Evolutionary conservation across 2,888 invertebrate species (phyloP).

Genomic region (Ichneumon xanthorius): DNA sequence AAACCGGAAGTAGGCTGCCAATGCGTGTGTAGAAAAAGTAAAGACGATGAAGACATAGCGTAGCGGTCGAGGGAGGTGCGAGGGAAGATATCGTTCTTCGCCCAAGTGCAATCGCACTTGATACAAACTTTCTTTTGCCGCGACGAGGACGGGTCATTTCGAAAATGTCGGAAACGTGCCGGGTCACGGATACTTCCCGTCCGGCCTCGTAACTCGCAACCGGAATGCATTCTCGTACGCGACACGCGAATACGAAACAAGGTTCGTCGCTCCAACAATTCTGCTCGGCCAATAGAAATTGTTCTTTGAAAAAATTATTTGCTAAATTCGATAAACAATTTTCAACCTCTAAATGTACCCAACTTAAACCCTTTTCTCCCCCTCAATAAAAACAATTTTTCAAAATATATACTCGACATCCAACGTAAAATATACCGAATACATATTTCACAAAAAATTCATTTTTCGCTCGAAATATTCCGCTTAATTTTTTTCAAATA

Average conservation of each 20-base stretch:
- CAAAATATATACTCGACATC: too few species aligned
- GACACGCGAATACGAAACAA: background rate
- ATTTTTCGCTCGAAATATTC: too few species aligned
- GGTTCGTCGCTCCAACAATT: slow-evolving; percentile 8
- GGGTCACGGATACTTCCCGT: slow-evolving; percentile 45
- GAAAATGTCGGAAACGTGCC: slow-evolving; percentile 54
- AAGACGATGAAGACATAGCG: background rate
- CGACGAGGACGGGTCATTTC: slow-evolving; percentile 47
- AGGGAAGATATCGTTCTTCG: slow-evolving; percentile 41
- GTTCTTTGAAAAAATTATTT: too few species aligned
- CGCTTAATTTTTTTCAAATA: too few species aligned
- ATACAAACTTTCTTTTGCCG: slow-evolving; percentile 55
- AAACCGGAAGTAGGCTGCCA: too few species aligned
- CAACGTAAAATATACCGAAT: too few species aligned
- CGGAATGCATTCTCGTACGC: slow-evolving; percentile 28
- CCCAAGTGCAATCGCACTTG: slow-evolving; percentile 56
- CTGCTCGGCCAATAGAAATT: background rate
- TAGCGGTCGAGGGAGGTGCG: background rate
- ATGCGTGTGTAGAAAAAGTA: background rate
- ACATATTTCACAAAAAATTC: too few species aligned
- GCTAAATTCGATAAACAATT: too few species aligned
- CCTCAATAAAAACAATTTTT: too few species aligned
- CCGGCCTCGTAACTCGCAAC: slow-evolving; percentile 48
- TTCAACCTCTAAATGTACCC: too few species aligned
- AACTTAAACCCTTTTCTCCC: too few species aligned